These are phyloP conservation scores for Epinotia bilunana DNA, from an alignment of 2,888 invertebrate genomes.

Conservation along the genomic window DNA sequence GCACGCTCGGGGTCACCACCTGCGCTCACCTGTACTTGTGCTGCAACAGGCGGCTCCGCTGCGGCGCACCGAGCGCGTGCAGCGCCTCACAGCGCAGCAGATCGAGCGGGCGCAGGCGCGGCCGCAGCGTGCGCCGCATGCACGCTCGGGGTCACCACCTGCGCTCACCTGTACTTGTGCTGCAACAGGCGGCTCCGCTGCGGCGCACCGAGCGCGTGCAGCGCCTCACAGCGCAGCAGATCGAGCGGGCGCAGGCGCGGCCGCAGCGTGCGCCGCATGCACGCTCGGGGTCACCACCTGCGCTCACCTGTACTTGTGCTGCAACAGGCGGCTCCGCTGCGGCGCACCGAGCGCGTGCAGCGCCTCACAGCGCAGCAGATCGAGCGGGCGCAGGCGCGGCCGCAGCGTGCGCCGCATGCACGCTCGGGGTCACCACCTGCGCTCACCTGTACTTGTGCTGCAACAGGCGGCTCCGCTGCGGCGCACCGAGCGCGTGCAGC, in stretches of 20 bases:
- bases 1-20: too few species aligned
- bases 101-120: conserved; percentile 86
- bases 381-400: conserved; percentile 85
- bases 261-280: conserved; percentile 89
- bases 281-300: too few species aligned
- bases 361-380: conserved; percentile 96
- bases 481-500: conserved; percentile 93
- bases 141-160: too few species aligned
- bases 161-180: conserved; percentile 91
- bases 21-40: conserved; percentile 92
- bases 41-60: conserved; percentile 91
- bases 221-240: conserved; percentile 95
- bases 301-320: conserved; percentile 91
- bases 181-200: conserved; percentile 92
- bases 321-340: conserved; percentile 91
- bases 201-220: conserved; percentile 93
- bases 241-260: conserved; percentile 86
- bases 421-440: too few species aligned
- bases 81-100: conserved; percentile 96
- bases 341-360: conserved; percentile 94
- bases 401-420: conserved; percentile 90
- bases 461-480: conserved; percentile 91
- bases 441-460: conserved; percentile 92
- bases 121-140: conserved; percentile 89
- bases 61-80: conserved; percentile 93